Base-by-base conservation (phyloP, 2,888 invertebrate species). In the Lasioglossum zephyrum region DNA sequence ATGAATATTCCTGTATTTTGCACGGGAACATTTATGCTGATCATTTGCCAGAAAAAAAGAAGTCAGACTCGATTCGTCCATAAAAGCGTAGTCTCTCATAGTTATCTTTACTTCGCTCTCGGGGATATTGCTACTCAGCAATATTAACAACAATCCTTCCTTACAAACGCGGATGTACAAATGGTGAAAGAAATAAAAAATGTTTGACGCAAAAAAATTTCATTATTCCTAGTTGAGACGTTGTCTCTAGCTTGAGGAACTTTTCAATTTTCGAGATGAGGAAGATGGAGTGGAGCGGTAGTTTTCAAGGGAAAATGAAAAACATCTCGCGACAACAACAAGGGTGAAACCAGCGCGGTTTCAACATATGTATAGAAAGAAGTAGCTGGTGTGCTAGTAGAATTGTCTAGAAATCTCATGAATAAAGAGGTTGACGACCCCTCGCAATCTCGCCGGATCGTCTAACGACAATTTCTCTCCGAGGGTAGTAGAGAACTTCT, bases 351-450 rank as follows among this genome's bases (percentile, higher is more conserved):
- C 63, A 57, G 31, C 31, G 3, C 41, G 6, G 18, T 49, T n/a
- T 0, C 44, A 26, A 8, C 60, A 4, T n/a, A 72, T n/a, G 57
- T 60, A 60, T 57, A 77, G 44, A 49, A 9, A 63, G 18, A 16
- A 39, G 18, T n/a, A 69, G 18, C n/a, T 22, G 18, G 16, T 60
- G 60, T 70, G 57, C 73, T n/a, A 22, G 16, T 16, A 47, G 13
- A 11, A 72, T 70, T 26, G 22, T n/a, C 22, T 47, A 39, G 70
- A 36, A 74, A 66, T 9, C 63, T 63, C 39, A 57, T 70, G 53
- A 81, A 81, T 79, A 85, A 74, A n/a, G 79, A 63, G 79, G 85
- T 79, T 79, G 85, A 73, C 70, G 49, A 77, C 73, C 73, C n/a
- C 39, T 66, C 22, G 41, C 63, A 73, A 53, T 44, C 81, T 49